Evolutionary conservation across 2,888 invertebrate genomes (phyloP).

Genomic region (Mythimna pallens): DNA sequence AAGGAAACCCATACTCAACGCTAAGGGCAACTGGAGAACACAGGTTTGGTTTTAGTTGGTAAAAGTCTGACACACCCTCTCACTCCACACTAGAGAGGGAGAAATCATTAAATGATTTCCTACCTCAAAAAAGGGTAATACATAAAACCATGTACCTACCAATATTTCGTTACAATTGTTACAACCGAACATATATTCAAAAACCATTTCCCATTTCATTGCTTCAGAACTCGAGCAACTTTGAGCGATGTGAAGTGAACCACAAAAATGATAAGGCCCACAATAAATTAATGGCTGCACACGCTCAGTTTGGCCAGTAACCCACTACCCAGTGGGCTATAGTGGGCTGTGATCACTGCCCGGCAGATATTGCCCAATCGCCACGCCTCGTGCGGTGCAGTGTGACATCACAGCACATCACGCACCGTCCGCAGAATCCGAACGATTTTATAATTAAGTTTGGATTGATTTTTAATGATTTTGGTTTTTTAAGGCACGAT

Average conservation of each 20-base stretch:
- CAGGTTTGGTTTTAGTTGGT: too few species aligned
- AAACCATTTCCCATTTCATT: constrained; percentile 25
- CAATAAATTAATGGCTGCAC: constrained; percentile 79
- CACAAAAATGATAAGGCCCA: constrained; percentile 57
- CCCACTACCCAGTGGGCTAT: constrained; percentile 63
- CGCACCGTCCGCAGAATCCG: constrained; percentile 62
- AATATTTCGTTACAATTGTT: neutral
- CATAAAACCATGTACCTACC: neutral
- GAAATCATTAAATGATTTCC: too few species aligned
- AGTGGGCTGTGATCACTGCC: constrained; percentile 74
- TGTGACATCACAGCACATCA: constrained; percentile 13
- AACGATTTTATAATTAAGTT: too few species aligned
- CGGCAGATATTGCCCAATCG: constrained; percentile 79
- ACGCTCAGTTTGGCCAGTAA: constrained; percentile 73
- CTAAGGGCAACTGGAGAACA: too few species aligned
- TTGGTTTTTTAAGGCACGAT: too few species aligned
- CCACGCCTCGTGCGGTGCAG: constrained; percentile 62
- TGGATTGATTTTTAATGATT: too few species aligned
- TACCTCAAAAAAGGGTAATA: too few species aligned
- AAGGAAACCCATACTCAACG: too few species aligned
- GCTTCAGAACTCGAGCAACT: constrained; percentile 27
- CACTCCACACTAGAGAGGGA: too few species aligned
- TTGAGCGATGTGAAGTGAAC: constrained; percentile 55
- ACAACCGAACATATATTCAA: neutral
- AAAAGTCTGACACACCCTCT: too few species aligned